Conservation (phyloP, 2,888 invertebrate genomes). For the Pharmacophagus antenor region DNA sequence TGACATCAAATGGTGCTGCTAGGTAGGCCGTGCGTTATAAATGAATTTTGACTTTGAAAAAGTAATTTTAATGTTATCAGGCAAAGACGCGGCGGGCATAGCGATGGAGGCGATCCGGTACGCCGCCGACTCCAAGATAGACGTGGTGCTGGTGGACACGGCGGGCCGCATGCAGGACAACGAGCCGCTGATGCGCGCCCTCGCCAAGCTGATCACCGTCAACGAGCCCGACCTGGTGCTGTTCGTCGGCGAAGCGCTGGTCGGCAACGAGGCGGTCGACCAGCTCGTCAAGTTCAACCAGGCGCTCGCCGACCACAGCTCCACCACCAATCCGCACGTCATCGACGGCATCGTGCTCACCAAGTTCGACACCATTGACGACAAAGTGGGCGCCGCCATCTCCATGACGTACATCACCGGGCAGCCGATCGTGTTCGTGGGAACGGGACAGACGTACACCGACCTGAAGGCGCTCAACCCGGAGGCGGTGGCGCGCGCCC, state of each 20-base stretch:
- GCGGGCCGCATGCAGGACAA: conserved; percentile 99
- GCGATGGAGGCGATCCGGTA: conserved; percentile 97
- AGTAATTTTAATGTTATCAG: conserved; percentile 48
- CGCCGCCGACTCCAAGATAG: conserved; percentile 90
- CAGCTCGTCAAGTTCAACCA: conserved; percentile 99
- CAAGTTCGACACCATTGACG: conserved; percentile 99
- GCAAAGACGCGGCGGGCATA: conserved; percentile 99
- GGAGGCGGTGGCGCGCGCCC: conserved; percentile 96
- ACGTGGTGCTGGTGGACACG: conserved; percentile 98
- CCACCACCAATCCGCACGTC: conserved; percentile 89
- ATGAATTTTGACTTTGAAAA: not conserved
- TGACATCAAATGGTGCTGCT: no score
- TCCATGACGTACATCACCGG: conserved; percentile 99
- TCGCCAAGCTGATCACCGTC: conserved; percentile 97
- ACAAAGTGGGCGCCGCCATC: conserved; percentile 99
- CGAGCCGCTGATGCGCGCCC: conserved; percentile 98
- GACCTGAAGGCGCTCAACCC: conserved; percentile 98
- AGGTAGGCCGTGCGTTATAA: no score
- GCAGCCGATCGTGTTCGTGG: conserved; percentile 99
- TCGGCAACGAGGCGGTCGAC: conserved; percentile 99
- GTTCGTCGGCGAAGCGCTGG: conserved; percentile 99
- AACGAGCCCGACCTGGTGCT: conserved; percentile 98
- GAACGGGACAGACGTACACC: conserved; percentile 99
- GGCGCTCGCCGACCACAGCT: conserved; percentile 95
- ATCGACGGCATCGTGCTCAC: conserved; percentile 99